These are phyloP conservation scores for Uria lomvia DNA, from an alignment of 2,113 vertebrate species.

Conservation along the genomic window DNA sequence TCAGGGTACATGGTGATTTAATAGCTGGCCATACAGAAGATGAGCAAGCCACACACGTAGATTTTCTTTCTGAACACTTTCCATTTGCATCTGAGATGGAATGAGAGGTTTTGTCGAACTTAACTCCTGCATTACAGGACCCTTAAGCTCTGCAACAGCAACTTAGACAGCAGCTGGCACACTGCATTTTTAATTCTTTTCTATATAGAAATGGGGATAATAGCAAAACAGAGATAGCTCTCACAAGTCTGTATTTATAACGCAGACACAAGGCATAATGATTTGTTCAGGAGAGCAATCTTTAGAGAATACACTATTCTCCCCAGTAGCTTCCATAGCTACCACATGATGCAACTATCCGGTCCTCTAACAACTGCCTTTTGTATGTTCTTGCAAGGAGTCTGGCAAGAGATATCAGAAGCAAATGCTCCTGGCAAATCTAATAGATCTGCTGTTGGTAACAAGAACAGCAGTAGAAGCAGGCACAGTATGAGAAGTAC, in stretches of 20 bases:
- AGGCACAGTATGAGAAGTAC: not conserved
- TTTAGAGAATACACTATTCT: constrained; percentile 12
- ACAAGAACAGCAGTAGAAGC: not conserved
- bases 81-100: not conserved
- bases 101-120: not conserved
- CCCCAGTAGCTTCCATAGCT: not conserved
- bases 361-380: constrained; percentile 12
- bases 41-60: not conserved
- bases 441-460: not conserved
- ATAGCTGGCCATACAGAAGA: not conserved
- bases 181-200: not conserved
- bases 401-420: not conserved
- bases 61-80: not conserved
- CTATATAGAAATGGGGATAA: not conserved
- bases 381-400: not conserved
- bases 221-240: not conserved
- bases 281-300: not conserved
- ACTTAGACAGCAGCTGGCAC: not conserved
- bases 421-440: not conserved
- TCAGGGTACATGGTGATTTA: not conserved
- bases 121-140: not conserved
- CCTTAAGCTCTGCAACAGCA: not conserved
- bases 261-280: not conserved
- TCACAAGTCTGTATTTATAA: not conserved
- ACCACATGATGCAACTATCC: constrained; percentile 21